A percentile compares a stretch with the other conserved stretches of the same genome.
These are phyloP conservation scores for Lycaon pictus DNA, from an alignment of 2,113 vertebrate genomes.

Conservation along the genomic window DNA sequence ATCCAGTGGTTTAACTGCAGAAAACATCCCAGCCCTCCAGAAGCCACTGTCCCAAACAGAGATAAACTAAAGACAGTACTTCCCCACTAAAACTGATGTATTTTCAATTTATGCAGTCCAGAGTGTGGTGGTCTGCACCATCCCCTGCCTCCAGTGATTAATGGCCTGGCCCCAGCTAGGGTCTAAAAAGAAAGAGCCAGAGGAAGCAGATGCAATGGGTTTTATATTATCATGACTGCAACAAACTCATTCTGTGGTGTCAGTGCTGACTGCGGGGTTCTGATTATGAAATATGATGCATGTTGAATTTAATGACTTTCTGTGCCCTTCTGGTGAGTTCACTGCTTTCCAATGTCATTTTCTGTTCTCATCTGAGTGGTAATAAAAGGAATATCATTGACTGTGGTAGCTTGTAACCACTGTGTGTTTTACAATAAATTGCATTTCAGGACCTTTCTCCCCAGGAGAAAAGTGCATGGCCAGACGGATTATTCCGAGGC, in stretches of 20 bases:
- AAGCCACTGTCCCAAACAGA: conserved; percentile 84
- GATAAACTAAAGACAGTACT: conserved; percentile 81
- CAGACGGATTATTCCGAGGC: conserved; percentile 82
- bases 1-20: conserved; percentile 76
- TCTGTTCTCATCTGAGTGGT: conserved; percentile 89
- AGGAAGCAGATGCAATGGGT: conserved; percentile 86
- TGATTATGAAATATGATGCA: conserved; percentile 92
- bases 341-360: conserved; percentile 90
- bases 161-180: conserved; percentile 84
- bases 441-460: conserved; percentile 86
- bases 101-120: conserved; percentile 86
- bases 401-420: conserved; percentile 86
- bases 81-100: conserved; percentile 84
- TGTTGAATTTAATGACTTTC: conserved; percentile 90
- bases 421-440: conserved; percentile 90
- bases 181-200: conserved; percentile 86
- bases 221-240: conserved; percentile 89
- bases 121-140: conserved; percentile 85
- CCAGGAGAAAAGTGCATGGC: conserved; percentile 82
- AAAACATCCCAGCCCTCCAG: conserved; percentile 78
- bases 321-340: conserved; percentile 90
- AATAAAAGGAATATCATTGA: conserved; percentile 90
- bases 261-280: conserved; percentile 88
- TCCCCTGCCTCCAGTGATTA: conserved; percentile 87
- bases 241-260: conserved; percentile 89